Conservation (phyloP, 92 coral and sea anemone species). For the Porites evermanni region DNA sequence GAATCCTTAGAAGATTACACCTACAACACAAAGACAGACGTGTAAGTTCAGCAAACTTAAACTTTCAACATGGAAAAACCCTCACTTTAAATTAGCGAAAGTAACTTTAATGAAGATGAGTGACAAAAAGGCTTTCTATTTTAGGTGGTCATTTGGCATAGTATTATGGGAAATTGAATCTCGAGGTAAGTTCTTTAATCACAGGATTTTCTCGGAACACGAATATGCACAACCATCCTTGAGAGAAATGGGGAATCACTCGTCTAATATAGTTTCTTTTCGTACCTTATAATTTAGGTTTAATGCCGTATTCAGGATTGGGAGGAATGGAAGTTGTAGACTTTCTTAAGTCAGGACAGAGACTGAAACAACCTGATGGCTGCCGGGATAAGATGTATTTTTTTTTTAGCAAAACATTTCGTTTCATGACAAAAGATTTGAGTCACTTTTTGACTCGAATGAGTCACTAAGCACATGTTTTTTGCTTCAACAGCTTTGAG, state of each 20-base stretch:
- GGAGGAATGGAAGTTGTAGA: neutral
- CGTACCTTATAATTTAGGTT: neutral
- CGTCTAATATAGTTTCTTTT: no score
- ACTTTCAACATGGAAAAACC: neutral
- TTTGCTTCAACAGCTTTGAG: no score
- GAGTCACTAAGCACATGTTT: no score
- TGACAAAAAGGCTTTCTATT: neutral
- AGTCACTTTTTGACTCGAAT: no score
- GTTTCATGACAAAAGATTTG: no score
- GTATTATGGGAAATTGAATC: slow-evolving; percentile 19
- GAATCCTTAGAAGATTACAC: slow-evolving; percentile 76
- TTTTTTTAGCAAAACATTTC: neutral
- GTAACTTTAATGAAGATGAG: no score
- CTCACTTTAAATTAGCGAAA: no score
- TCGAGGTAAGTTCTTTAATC: neutral
- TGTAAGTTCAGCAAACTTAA: slow-evolving; percentile 54
- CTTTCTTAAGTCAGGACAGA: neutral
- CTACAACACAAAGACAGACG: slow-evolving; percentile 68
- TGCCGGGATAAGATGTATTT: neutral
- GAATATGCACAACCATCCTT: no score
- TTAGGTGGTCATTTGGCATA: slow-evolving; percentile 20
- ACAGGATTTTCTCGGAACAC: no score
- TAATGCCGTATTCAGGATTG: neutral
- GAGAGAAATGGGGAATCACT: no score
- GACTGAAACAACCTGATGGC: neutral